Percentiles rank a stretch among this genome's conserved stretches.
Conservation (phyloP, 2,113 vertebrate species). For the Poeciliopsis retropinna region DNA sequence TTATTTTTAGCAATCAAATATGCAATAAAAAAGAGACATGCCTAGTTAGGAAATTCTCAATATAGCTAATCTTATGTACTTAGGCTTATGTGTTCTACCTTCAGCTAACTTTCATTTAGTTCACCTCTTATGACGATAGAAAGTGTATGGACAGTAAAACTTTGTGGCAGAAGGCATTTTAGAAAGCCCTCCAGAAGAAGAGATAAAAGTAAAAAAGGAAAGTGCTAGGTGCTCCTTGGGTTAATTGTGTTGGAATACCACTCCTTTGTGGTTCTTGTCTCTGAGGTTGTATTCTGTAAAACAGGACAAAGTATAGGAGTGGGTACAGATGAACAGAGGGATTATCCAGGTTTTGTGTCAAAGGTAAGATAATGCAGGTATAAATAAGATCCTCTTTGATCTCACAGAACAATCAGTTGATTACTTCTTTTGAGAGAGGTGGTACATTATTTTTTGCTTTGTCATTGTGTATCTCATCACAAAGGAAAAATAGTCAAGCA, state of each 20-base stretch:
- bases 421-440: constrained; percentile 24
- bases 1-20: neutral
- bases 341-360: constrained; percentile 43
- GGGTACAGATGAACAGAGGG: constrained; percentile 58
- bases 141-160: constrained; percentile 51
- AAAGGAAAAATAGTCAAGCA: neutral
- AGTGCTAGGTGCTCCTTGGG: constrained; percentile 62
- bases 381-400: constrained; percentile 70
- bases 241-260: constrained; percentile 76
- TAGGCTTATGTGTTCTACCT: constrained; percentile 12
- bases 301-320: constrained; percentile 70
- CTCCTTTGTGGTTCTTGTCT: constrained; percentile 55
- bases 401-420: constrained; percentile 55
- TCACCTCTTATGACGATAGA: constrained; percentile 36
- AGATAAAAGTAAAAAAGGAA: constrained; percentile 69
- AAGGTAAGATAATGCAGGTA: constrained; percentile 48
- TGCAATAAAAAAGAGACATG: neutral
- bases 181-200: constrained; percentile 65
- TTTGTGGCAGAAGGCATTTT: constrained; percentile 39
- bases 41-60: neutral
- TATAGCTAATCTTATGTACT: neutral
- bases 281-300: constrained; percentile 56
- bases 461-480: neutral
- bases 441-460: neutral
- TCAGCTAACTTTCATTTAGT: constrained; percentile 15